A percentile compares a stretch with the other conserved stretches of the same genome.
Evolutionary conservation across 1,140 invertebrate species (phyloP).

Genomic region (Macrobrachium rosenbergii): DNA sequence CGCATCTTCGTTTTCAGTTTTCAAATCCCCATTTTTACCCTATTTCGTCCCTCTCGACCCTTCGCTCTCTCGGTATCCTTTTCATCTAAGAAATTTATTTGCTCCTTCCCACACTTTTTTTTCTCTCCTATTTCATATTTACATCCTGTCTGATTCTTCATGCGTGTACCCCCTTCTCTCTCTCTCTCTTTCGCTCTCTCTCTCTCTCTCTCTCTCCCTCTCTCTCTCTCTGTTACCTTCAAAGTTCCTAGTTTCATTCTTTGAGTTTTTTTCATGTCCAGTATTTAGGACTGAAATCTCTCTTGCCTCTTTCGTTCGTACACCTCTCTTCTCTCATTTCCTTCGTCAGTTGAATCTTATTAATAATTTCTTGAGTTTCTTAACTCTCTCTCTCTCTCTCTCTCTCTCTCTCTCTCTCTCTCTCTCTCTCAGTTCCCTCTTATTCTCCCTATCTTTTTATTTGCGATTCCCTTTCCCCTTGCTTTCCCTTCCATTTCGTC

Average conservation of each 20-base stretch:
- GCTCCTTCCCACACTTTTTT: background rate
- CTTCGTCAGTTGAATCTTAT: background rate
- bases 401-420: conserved; percentile 43
- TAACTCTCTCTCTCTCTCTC: conserved; percentile 25
- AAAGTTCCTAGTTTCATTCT: background rate
- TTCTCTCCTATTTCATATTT: background rate
- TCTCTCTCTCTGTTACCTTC: background rate
- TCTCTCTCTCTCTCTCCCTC: too few species aligned
- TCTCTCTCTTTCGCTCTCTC: conserved; percentile 4
- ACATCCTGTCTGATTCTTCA: background rate
- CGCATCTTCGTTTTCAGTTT: background rate
- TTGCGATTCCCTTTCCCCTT: conserved; percentile 4
- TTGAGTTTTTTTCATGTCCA: background rate
- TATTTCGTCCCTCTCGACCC: too few species aligned
- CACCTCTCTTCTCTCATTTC: background rate
- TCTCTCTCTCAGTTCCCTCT: conserved; percentile 33
- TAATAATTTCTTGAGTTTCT: background rate
- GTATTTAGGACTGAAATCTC: background rate
- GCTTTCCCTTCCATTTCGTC: conserved; percentile 13
- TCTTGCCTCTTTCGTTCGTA: conserved; percentile 1
- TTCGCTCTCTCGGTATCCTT: conserved; percentile 20
- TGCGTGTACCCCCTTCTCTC: conserved; percentile 3
- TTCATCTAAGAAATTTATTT: background rate
- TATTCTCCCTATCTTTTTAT: background rate
- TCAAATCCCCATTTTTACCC: too few species aligned